Base-by-base conservation (phyloP, 1,140 invertebrate species). In the Acromyrmex echinatior region DNA sequence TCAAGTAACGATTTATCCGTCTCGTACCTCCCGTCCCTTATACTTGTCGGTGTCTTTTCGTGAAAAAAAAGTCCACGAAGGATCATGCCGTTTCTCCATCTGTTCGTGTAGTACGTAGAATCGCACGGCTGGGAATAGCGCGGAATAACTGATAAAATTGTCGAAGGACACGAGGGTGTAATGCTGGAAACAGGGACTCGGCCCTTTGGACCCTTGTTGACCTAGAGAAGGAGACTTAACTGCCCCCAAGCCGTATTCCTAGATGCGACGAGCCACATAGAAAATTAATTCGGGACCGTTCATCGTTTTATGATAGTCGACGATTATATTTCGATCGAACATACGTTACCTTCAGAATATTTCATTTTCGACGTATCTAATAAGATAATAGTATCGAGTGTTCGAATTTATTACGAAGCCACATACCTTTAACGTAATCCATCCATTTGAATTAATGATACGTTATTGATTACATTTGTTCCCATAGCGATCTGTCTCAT, bases 141-240 rank as follows among this genome's bases (percentile, higher is more conserved):
- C 71, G 90, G 91, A 93, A 92, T 93, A 89, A 87, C 86, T 91
- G 87, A 91, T 92, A 91, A 92, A 91, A 92, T 87, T 89, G 87
- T 91, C 87, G 60, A 65, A 49, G 58, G 86, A 87, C 89, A 88
- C 90, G 90, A 87, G 86, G 82, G 88, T 76, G 80, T 76, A 84
- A 76, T 84, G 56, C 25, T 62, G 56, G 56, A 78, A 74, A 82
- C 80, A 70, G 70, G 80, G 85, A 60, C 84, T 79, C 63, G 49
- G 39, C 25, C 84, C 14, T 14, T 39, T 58, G 77, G 62, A 81
- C 65, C 85, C 62, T 70, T 39, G 84, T 78, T 53, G 74, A 84
- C 81, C 78, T 68, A 81, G 51, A 81, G 49, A 66, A 58, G 35
- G 51, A 66, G 51, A 35, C 79, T 71, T 81, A 71, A 81, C 66